These are phyloP conservation scores for Sarcophaga caerulescens DNA, from an alignment of 2,888 invertebrate genomes.

Conservation along the genomic window DNA sequence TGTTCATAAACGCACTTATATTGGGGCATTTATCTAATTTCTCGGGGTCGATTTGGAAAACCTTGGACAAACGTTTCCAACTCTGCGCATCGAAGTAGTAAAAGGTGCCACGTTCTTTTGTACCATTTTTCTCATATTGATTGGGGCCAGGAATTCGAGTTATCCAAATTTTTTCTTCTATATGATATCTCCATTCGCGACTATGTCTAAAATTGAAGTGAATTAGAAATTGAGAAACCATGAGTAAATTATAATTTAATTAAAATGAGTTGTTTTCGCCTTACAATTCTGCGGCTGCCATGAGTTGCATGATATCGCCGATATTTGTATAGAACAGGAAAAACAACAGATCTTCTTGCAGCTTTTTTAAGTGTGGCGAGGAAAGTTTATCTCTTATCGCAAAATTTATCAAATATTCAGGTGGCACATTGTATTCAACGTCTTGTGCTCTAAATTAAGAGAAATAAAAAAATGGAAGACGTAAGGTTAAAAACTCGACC, in stretches of 20 bases:
- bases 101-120: conserved; percentile 99
- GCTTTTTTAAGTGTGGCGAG: conserved; percentile 96
- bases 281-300: conserved; percentile 98
- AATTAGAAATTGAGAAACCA: not conserved
- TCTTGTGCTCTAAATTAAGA: conserved; percentile 91
- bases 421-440: conserved; percentile 98
- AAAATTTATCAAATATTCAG: conserved; percentile 98
- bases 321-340: conserved; percentile 99
- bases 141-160: conserved; percentile 97
- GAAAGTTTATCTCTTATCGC: conserved; percentile 97
- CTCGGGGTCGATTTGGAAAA: conserved; percentile 99
- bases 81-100: conserved; percentile 99
- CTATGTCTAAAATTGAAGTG: conserved; percentile 87
- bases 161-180: conserved; percentile 99
- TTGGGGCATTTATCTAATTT: conserved; percentile 92
- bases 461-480: conserved; percentile 9
- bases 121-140: conserved; percentile 96
- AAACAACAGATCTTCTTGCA: conserved; percentile 99
- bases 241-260: not conserved
- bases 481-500: too few species aligned
- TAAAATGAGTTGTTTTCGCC: conserved; percentile 77
- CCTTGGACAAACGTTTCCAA: conserved; percentile 99
- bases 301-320: conserved; percentile 98
- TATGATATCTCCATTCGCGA: conserved; percentile 99
- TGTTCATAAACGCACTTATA: conserved; percentile 81